Base-by-base conservation (phyloP, 2,888 invertebrate genomes). In the Aphidoletes aphidimyza region DNA sequence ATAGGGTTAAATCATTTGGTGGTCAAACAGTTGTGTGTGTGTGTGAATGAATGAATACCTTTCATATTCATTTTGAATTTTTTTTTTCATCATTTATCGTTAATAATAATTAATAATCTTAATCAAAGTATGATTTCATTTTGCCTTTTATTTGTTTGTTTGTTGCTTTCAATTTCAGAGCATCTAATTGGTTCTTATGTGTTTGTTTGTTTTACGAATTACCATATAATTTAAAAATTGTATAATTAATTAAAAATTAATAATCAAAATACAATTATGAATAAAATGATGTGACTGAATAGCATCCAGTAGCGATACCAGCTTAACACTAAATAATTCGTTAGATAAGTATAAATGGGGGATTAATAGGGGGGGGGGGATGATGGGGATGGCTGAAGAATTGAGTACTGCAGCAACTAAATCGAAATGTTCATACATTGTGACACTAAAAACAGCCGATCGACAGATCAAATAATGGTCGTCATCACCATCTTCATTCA, bases 241-340 rank as follows among this genome's bases (percentile, higher is more conserved):
- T 26, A 14, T 69, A 69, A 69, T 69, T 54, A 54, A 54, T 54
- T 0, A 54, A 22, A 30, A 30, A 69, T 30, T 69, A 30, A 69
- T 69, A 69, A 69, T 69, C 34, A 30, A 30, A 69, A 69, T 69
- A 69, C 69, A 69, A 69, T n/a, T 69, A 30, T 14, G 69, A 69
- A 69, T 69, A 69, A 69, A 69, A 69, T 69, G 69, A 69, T 69
- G n/a, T n/a, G 69, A 69, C 69, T 69, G 69, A 30, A 69, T 69
- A 69, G 69, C 69, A 30, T 69, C 42, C 26, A 69, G 34, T 14
- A 30, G 69, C 69, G n/a, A n/a, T 69, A 69, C 30, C 69, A 69
- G 34, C 69, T 69, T 30, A 69, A 69, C 30, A 69, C 69, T 69
- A 69, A 69, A 69, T 69, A 69, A 69, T 69, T 69, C 69, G 30